These are phyloP conservation scores for Pimephales promelas DNA, from an alignment of 2,113 vertebrate genomes.

Conservation along the genomic window DNA sequence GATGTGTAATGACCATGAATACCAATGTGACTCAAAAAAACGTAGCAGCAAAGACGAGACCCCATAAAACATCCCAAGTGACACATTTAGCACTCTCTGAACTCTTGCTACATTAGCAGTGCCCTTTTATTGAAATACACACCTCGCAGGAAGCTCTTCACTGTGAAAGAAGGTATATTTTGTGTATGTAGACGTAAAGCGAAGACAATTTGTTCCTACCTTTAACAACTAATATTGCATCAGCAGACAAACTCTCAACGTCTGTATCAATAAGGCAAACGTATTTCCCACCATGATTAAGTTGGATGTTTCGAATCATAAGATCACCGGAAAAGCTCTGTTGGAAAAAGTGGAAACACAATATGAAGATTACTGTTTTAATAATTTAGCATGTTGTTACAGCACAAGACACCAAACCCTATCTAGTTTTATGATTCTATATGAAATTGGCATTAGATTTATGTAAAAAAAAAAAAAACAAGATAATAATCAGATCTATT, in stretches of 20 bases:
- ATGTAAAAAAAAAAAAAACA: background rate
- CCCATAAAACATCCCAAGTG: slow-evolving; percentile 50
- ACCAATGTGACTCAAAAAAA: slow-evolving; percentile 62
- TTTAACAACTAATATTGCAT: slow-evolving; percentile 89
- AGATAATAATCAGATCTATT: background rate
- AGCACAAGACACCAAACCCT: background rate
- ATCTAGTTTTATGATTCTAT: background rate
- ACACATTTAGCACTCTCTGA: slow-evolving; percentile 43
- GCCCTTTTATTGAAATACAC: slow-evolving; percentile 37
- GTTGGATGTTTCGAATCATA: slow-evolving; percentile 94
- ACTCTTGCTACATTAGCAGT: slow-evolving; percentile 39
- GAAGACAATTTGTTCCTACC: slow-evolving; percentile 72
- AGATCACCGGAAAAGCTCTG: slow-evolving; percentile 89
- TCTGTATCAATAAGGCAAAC: slow-evolving; percentile 88
- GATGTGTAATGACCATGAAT: slow-evolving; percentile 64
- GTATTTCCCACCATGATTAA: slow-evolving; percentile 89
- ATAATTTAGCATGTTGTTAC: background rate
- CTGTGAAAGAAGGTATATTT: background rate
- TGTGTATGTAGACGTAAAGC: background rate
- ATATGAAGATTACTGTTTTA: slow-evolving; percentile 1
- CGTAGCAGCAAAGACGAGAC: slow-evolving; percentile 27
- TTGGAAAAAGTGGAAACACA: slow-evolving; percentile 40
- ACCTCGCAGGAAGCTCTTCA: background rate
- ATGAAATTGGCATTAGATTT: background rate
- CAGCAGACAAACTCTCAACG: slow-evolving; percentile 89